These are phyloP conservation scores for Polypedilum vanderplanki DNA, from an alignment of 1,140 invertebrate species.

Conservation along the genomic window DNA sequence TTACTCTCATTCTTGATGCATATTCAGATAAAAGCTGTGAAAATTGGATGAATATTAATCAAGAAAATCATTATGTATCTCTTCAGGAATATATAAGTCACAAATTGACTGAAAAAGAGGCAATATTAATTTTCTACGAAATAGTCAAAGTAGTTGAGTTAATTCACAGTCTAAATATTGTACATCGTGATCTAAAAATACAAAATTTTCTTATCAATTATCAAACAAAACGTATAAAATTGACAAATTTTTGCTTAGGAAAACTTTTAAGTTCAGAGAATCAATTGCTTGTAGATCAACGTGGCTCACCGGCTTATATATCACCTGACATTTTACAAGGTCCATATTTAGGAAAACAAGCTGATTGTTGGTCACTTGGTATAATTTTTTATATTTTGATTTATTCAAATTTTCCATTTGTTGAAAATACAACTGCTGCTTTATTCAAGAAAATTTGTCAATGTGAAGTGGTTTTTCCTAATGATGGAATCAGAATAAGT, in stretches of 20 bases:
- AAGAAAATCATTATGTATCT: not conserved
- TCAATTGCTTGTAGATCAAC: constrained; percentile 68
- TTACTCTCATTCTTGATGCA: constrained; percentile 66
- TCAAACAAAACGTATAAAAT: constrained; percentile 58
- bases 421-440: constrained; percentile 67
- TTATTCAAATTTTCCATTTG: constrained; percentile 83
- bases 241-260: constrained; percentile 57
- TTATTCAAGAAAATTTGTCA: constrained; percentile 73
- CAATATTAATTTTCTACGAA: constrained; percentile 68
- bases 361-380: constrained; percentile 81
- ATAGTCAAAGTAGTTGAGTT: constrained; percentile 67
- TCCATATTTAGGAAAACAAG: constrained; percentile 67
- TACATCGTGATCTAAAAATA: constrained; percentile 74
- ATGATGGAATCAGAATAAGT: constrained; percentile 44
- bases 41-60: constrained; percentile 30
- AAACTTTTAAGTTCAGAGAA: constrained; percentile 69
- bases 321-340: constrained; percentile 76
- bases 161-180: constrained; percentile 75
- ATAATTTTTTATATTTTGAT: constrained; percentile 79
- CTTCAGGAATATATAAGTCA: constrained; percentile 16
- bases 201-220: constrained; percentile 74
- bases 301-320: constrained; percentile 78
- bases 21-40: constrained; percentile 64
- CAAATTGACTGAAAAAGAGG: constrained; percentile 69
- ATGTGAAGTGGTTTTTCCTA: constrained; percentile 58